These are phyloP conservation scores for Ivindomyrus marchei DNA, from an alignment of 2,113 vertebrate species.

Conservation along the genomic window DNA sequence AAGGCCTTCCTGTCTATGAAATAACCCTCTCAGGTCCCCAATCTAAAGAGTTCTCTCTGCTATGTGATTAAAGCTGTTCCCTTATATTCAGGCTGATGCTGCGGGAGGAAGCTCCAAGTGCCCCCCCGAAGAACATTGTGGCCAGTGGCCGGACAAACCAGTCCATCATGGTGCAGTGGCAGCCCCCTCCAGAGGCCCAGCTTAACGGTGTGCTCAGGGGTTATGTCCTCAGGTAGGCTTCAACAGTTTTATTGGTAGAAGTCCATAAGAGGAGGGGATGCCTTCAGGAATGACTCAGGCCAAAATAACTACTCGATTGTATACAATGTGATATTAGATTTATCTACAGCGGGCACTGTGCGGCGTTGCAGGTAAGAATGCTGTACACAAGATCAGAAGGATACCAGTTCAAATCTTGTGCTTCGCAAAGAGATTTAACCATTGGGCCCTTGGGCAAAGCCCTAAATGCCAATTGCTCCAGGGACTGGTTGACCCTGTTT, in stretches of 20 bases:
- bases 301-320: not conserved
- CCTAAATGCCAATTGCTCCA: not conserved
- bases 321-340: not conserved
- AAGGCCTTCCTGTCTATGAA: not conserved
- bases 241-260: slow-evolving; percentile 36
- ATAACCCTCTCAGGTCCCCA: not conserved
- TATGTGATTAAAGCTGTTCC: not conserved
- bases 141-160: slow-evolving; percentile 93
- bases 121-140: slow-evolving; percentile 89
- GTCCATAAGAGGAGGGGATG: not conserved
- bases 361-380: not conserved
- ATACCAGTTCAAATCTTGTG: not conserved
- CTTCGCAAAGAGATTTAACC: not conserved
- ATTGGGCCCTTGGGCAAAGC: not conserved
- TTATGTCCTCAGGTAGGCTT: slow-evolving; percentile 78
- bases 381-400: not conserved
- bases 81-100: slow-evolving; percentile 71
- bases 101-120: slow-evolving; percentile 87
- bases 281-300: not conserved
- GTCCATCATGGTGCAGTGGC: slow-evolving; percentile 98
- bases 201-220: slow-evolving; percentile 86
- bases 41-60: not conserved
- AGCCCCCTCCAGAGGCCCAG: slow-evolving; percentile 86
- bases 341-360: not conserved
- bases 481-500: not conserved